Base-by-base conservation (phyloP, 2,113 vertebrate genomes). In the Lepisosteus oculatus region DNA sequence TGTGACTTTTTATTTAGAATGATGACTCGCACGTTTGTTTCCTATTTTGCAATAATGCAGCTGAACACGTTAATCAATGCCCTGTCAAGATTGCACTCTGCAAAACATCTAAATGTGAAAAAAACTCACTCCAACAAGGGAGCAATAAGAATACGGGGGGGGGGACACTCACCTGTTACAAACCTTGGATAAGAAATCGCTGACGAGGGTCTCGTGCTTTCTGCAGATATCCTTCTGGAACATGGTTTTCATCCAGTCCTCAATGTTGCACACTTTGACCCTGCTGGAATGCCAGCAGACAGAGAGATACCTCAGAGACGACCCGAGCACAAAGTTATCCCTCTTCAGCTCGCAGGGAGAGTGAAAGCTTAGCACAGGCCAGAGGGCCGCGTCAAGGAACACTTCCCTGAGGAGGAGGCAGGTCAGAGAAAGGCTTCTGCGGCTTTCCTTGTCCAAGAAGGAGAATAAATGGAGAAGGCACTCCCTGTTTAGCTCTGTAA, bases 381-480 rank as follows among this genome's bases (percentile, higher is more conserved):
- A 99, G 8, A 99, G 90, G 0, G 85, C 65, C 0, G 96, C 90
- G 76, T 98, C 95, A 78, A 92, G 83, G 79, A 95, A 98, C 78
- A 95, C 92, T 1, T 85, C 78, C 0, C 80, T 85, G 62, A 98
- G 76, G 70, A 63, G 79, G 4, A 59, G 71, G 78, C 96, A 99
- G 65, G 95, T 95, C 65, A 90, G 84, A 63, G 93, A 95, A 47
- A 98, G 78, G 67, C 69, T 92, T 79, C 74, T 92, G 55, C 97
- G 89, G 77, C 90, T 94, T 71, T 94, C 91, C 76, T 94, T 97
- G 86, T 98, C 95, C 88, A 99, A 84, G 82, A 96, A 98, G 64
- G 95, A 97, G 78, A 97, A 98, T 44, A 99, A 82, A 87, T 97
- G 93, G 15, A 98, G 80, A 68, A 98, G 92, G 79, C 96, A 98